Percentiles rank a stretch among this genome's conserved stretches.
Evolutionary conservation across 1,140 invertebrate species (phyloP).

Genomic region (Drosophila rufa): DNA sequence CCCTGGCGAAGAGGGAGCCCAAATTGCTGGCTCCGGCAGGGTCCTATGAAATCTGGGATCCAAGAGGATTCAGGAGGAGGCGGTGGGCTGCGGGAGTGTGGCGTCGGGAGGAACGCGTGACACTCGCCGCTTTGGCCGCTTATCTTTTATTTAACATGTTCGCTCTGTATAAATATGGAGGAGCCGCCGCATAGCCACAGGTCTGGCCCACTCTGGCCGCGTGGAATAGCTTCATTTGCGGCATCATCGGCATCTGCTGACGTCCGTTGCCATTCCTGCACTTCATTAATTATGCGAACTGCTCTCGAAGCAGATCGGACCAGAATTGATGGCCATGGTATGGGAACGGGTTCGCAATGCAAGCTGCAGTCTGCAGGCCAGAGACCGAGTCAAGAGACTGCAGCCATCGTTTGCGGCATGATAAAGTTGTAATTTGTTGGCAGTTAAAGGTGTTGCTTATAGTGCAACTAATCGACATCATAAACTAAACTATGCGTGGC

Average conservation of each 20-base stretch:
- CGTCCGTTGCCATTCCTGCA: slow-evolving; percentile 60
- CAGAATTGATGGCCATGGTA: slow-evolving; percentile 61
- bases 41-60: not conserved
- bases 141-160: slow-evolving; percentile 82
- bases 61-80: not conserved
- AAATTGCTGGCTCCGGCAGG: slow-evolving; percentile 1
- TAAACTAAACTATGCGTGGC: slow-evolving; percentile 80
- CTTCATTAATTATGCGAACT: slow-evolving; percentile 82
- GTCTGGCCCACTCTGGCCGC: slow-evolving; percentile 21
- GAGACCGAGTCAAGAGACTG: slow-evolving; percentile 4
- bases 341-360: slow-evolving; percentile 34
- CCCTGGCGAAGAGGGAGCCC: slow-evolving; percentile 12
- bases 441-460: slow-evolving; percentile 83
- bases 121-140: slow-evolving; percentile 68
- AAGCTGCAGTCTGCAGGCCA: not conserved
- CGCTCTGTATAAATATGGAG: slow-evolving; percentile 81
- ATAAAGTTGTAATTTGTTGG: slow-evolving; percentile 84
- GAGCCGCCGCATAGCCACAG: slow-evolving; percentile 39
- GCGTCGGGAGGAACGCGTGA: slow-evolving; percentile 58
- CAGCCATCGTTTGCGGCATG: slow-evolving; percentile 70
- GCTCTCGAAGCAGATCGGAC: slow-evolving; percentile 60
- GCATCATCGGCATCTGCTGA: slow-evolving; percentile 26
- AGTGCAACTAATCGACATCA: slow-evolving; percentile 81
- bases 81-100: not conserved
- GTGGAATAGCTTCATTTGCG: slow-evolving; percentile 78